Base-by-base conservation (phyloP, 92 coral and sea anemone species). In the Zoanthus sociatus region DNA sequence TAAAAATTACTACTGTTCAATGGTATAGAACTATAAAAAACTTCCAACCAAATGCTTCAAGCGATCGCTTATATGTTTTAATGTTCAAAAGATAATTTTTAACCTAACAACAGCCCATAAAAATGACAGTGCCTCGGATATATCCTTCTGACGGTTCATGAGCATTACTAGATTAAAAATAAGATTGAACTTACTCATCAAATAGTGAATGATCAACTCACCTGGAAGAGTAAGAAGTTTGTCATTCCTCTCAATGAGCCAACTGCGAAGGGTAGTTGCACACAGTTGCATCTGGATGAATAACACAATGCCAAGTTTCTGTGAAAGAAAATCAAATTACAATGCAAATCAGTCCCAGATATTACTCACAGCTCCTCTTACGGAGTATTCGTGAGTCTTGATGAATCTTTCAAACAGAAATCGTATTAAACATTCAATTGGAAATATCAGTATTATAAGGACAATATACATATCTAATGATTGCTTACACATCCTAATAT, bases 201-300 rank as follows among this genome's bases (percentile, higher is more conserved):
- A 37, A 37, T 37, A 4, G 2, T 37, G 3, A 37, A 37, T 37
- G 42, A 37, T 2, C 42, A 37, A 37, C 42, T 37, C 42, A 37
- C 42, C 42, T 37, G 3, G 42, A 37, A 37, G 42, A 2, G 42
- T 16, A 17, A 63, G 20, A 63, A 63, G 1, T 26, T 7, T 16
- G n/a, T 63, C 78, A 63, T 97, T 97, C 13, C 98, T 89, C 32
- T 89, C 90, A 74, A 83, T 77, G 14, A 97, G 94, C 99, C 99
- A 97, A 89, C 95, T 95, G 70, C 95, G 83, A 3, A 97, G 84
- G 4, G 99, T 97, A n/a, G 96, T 93, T 21, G 93, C 92, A 55
- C 99, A 97, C 56, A 97, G 88, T 71, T 97, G 98, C 99, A 97
- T 97, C 71, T 97, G 99, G 51, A 97, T 97, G 33, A 93, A 97